These are phyloP conservation scores for Pterois miles DNA, from an alignment of 2,797 vertebrate genomes.

Conservation along the genomic window DNA sequence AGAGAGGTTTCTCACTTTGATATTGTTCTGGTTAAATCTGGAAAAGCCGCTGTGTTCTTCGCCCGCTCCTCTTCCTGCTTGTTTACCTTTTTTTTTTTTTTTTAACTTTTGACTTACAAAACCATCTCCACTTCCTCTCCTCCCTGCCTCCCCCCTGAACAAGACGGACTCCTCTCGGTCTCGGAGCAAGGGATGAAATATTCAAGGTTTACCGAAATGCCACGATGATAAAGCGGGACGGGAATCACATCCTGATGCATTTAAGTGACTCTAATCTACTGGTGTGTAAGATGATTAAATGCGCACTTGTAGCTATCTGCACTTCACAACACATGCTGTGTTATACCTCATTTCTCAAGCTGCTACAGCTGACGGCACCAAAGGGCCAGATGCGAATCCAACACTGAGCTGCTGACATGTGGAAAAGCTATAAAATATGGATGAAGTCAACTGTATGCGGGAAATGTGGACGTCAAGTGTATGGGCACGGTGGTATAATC, in stretches of 20 bases:
- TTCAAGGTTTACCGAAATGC: conserved; percentile 20
- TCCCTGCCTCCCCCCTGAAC: neutral
- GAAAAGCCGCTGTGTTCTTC: conserved; percentile 3
- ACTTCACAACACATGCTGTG: neutral
- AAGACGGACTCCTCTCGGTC: neutral
- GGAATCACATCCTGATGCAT: neutral
- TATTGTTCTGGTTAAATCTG: conserved; percentile 48
- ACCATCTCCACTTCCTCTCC: neutral
- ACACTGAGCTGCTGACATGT: conserved; percentile 4
- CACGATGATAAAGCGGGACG: neutral
- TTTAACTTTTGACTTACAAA: conserved; percentile 21
- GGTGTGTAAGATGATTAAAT: neutral
- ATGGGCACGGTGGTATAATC: neutral
- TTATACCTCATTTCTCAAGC: neutral
- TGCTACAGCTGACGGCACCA: neutral
- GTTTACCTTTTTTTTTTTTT: conserved; percentile 28
- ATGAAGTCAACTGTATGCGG: conserved; percentile 16
- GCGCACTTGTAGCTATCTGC: neutral
- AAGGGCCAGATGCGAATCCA: neutral
- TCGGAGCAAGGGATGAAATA: neutral
- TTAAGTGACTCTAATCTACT: conserved; percentile 3
- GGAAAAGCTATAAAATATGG: conserved; percentile 48
- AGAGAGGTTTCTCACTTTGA: conserved; percentile 43
- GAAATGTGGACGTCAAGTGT: neutral
- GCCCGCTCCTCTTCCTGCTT: conserved; percentile 10